Conservation (phyloP, 2,797 vertebrate species). For the Lepus townsendii region DNA sequence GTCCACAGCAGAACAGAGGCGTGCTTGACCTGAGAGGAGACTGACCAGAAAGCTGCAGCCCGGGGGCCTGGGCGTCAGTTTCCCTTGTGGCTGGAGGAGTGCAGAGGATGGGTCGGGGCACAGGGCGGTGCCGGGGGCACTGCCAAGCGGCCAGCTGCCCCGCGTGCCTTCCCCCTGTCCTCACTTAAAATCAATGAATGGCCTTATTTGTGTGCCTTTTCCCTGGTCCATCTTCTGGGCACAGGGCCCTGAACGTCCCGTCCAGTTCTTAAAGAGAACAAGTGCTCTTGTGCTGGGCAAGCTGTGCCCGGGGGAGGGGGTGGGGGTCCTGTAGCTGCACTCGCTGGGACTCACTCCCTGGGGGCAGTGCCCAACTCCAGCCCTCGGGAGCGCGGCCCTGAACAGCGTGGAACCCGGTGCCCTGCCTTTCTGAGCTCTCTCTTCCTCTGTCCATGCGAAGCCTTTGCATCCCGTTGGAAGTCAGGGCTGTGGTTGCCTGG, state of each 20-base stretch:
- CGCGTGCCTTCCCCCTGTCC: neutral
- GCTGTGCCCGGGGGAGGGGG: neutral
- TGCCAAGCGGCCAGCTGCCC: neutral
- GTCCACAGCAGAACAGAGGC: neutral
- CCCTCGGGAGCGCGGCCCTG: neutral
- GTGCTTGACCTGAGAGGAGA: neutral
- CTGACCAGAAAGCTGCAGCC: too few species aligned
- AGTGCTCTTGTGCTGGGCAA: slow-evolving; percentile 64
- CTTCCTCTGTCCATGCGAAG: neutral
- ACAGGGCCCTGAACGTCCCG: neutral
- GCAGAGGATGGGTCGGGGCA: neutral
- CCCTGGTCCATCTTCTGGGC: neutral
- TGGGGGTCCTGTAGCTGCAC: slow-evolving; percentile 77
- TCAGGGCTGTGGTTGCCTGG: neutral
- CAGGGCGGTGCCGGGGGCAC: neutral
- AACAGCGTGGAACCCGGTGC: neutral
- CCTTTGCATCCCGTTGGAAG: neutral
- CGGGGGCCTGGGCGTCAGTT: neutral
- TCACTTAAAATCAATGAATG: slow-evolving; percentile 1
- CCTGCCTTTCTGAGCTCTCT: neutral
- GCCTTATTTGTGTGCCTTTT: neutral
- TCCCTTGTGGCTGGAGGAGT: neutral
- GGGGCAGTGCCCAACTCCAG: neutral
- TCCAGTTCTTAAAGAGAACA: neutral
- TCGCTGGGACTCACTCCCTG: neutral